A percentile compares a stretch with the other conserved stretches of the same genome.
These are phyloP conservation scores for Melipona quadrifasciata DNA, from an alignment of 1,140 invertebrate genomes.

Conservation along the genomic window DNA sequence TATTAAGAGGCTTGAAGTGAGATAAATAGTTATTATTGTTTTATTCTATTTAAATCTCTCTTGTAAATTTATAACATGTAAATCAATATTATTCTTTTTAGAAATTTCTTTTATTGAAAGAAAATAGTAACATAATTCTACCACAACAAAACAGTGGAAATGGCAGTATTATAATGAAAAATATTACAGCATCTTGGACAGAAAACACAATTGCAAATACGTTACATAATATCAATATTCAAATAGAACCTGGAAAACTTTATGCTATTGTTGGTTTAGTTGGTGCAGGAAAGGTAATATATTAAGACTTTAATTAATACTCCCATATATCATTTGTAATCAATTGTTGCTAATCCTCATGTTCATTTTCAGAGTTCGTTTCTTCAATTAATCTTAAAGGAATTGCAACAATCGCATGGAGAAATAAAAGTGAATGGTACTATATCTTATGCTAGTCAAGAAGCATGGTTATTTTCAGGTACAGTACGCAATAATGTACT, in stretches of 20 bases:
- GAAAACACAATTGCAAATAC: conserved; percentile 83
- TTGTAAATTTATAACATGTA: background rate
- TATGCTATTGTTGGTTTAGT: conserved; percentile 89
- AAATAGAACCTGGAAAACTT: conserved; percentile 85
- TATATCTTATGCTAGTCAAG: conserved; percentile 88
- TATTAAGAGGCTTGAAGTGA: conserved; percentile 84
- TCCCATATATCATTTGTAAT: background rate
- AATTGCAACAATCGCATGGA: conserved; percentile 85
- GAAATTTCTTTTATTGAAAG: conserved; percentile 80
- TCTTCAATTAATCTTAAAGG: conserved; percentile 88
- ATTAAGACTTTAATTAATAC: background rate
- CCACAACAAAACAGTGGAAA: conserved; percentile 63
- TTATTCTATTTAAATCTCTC: background rate
- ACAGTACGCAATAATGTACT: conserved; percentile 89
- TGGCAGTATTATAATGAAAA: conserved; percentile 79
- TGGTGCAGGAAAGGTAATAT: conserved; percentile 88
- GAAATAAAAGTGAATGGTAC: conserved; percentile 84
- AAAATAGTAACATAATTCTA: conserved; percentile 72
- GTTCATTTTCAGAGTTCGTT: conserved; percentile 85
- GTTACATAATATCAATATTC: conserved; percentile 85
- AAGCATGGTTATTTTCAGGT: conserved; percentile 87
- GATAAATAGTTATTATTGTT: background rate
- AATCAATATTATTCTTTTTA: conserved; percentile 29
- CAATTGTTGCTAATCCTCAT: background rate
- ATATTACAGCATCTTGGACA: conserved; percentile 84